Percentiles rank a stretch among this genome's conserved stretches.
phyloP scores from a whole-genome alignment of 1,140 invertebrate genomes.

The Goniozus legneri region DNA sequence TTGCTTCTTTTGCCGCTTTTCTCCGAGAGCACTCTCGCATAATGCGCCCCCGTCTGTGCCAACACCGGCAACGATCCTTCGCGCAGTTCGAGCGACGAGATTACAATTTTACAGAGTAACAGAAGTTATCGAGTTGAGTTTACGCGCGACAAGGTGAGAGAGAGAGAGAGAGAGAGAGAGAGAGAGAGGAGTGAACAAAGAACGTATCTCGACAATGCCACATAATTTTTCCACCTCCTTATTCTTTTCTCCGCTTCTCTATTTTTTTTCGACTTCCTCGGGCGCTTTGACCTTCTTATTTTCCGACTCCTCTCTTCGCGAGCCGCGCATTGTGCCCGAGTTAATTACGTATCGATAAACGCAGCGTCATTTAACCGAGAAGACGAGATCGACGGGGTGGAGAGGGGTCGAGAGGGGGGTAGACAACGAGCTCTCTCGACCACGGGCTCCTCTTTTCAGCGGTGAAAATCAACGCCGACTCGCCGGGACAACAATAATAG shows the following conservation, averaged over 20 bases:
- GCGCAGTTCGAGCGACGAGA: no score
- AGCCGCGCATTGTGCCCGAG: slow-evolving; percentile 45
- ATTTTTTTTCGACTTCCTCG: slow-evolving; percentile 13
- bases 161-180: no score
- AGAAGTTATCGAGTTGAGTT: no score
- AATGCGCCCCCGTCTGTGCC: no score
- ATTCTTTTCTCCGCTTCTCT: neutral
- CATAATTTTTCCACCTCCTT: slow-evolving; percentile 1
- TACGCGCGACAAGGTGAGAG: no score
- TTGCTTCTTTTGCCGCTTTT: slow-evolving; percentile 27
- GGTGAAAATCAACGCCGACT: slow-evolving; percentile 20
- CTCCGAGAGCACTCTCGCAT: no score
- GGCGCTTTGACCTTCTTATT: slow-evolving; percentile 11
- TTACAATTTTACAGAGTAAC: no score
- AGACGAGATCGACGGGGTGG: neutral
- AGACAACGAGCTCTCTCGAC: neutral
- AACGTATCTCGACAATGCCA: no score
- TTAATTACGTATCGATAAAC: slow-evolving; percentile 53
- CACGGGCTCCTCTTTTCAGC: neutral
- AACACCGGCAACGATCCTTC: no score
- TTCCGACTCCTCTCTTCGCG: neutral
- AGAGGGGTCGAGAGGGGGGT: neutral
- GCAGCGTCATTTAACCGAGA: slow-evolving; percentile 52
- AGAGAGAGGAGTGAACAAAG: no score
- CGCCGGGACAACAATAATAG: slow-evolving; percentile 38